These are phyloP conservation scores for Paralichthys olivaceus DNA, from an alignment of 2,113 vertebrate genomes.

Conservation along the genomic window DNA sequence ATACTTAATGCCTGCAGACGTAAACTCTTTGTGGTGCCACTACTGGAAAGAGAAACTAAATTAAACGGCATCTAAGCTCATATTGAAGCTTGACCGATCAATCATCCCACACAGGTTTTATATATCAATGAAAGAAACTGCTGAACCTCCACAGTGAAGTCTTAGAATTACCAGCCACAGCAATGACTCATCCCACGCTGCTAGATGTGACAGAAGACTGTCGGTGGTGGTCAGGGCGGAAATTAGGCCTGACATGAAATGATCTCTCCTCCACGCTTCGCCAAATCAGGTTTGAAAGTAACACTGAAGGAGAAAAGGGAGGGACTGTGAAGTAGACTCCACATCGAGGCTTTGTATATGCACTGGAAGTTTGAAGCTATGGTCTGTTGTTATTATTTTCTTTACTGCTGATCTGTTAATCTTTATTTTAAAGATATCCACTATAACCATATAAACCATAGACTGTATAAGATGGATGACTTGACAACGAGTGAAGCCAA, in stretches of 20 bases:
- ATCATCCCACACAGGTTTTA: background rate
- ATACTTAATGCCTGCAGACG: too few relatives aligned
- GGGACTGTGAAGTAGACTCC: constrained; percentile 39
- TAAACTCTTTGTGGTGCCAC: background rate
- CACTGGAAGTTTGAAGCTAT: background rate
- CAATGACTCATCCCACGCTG: constrained; percentile 32
- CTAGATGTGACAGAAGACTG: background rate
- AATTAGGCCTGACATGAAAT: constrained; percentile 54
- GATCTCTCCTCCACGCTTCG: constrained; percentile 42
- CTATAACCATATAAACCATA: too few relatives aligned
- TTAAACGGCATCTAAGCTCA: background rate
- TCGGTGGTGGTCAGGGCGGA: constrained; percentile 6
- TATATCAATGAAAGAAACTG: constrained; percentile 9
- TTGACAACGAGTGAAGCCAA: too few relatives aligned
- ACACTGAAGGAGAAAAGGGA: constrained; percentile 28
- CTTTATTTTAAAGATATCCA: too few relatives aligned
- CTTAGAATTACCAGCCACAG: constrained; percentile 12
- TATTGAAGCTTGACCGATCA: background rate
- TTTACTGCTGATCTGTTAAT: too few relatives aligned
- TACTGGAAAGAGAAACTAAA: background rate
- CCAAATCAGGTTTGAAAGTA: constrained; percentile 53
- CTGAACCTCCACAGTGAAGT: background rate
- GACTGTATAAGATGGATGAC: too few relatives aligned
- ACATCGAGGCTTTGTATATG: background rate
- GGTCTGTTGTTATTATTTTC: background rate